Evolutionary conservation across 2,888 invertebrate genomes (phyloP).

Genomic region (Orthosia gracilis): DNA sequence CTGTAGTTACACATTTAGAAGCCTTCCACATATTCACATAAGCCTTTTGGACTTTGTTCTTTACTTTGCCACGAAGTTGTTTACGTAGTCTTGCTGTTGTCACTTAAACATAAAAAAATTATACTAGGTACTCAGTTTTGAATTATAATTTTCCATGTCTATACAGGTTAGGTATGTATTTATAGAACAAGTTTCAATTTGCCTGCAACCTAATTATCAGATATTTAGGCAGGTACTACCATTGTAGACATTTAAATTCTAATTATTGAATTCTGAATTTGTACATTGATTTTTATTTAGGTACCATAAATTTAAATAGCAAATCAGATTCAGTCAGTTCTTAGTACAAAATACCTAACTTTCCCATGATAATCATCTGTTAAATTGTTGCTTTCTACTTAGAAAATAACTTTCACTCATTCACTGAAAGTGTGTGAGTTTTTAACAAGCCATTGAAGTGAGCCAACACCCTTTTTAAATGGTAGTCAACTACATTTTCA

Average conservation of each 20-base stretch:
- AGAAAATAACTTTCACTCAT: not conserved
- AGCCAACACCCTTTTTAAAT: not conserved
- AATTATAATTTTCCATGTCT: constrained; percentile 7
- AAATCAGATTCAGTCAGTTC: not conserved
- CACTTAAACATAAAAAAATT: not conserved
- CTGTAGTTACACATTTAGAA: constrained; percentile 1
- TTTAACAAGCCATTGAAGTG: not conserved
- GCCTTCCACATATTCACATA: constrained; percentile 40
- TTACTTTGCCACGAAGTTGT: constrained; percentile 58
- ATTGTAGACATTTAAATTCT: not conserved
- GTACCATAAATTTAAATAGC: not conserved
- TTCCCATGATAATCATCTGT: not conserved
- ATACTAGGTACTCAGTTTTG: not conserved
- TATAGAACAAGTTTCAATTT: constrained; percentile 27
- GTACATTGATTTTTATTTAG: not conserved
- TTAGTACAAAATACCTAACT: not conserved
- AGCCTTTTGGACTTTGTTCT: constrained; percentile 72
- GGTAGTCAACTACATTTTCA: not conserved
- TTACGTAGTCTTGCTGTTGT: constrained; percentile 44
- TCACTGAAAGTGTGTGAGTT: not conserved
- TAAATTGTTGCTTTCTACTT: not conserved
- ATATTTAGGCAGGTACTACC: not conserved
- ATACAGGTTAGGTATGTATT: constrained; percentile 33
- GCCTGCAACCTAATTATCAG: constrained; percentile 1
- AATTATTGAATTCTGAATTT: not conserved